These are phyloP conservation scores for Axinella damicornis DNA, from an alignment of 37 sponge, comb jelly and placozoan genomes.

Conservation along the genomic window DNA sequence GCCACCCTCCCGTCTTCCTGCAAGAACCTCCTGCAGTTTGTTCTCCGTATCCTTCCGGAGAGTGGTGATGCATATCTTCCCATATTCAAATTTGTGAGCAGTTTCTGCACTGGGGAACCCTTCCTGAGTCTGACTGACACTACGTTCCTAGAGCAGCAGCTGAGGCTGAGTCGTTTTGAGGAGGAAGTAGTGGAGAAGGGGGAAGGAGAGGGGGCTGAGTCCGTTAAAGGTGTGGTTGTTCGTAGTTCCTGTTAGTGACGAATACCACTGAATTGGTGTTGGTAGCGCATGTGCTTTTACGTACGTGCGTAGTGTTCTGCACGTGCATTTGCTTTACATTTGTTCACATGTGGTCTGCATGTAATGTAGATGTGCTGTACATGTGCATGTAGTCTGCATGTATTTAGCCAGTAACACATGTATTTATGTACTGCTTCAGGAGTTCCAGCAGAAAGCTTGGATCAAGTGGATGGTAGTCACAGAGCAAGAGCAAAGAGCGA, in stretches of 20 bases:
- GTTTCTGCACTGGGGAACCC: constrained; percentile 15
- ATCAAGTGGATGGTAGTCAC: background rate
- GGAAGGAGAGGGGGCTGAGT: background rate
- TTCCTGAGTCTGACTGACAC: constrained; percentile 21
- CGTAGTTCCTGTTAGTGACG: too few relatives aligned
- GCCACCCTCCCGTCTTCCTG: background rate
- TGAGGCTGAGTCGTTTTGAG: background rate
- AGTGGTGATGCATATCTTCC: constrained; percentile 28
- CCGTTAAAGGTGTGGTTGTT: background rate
- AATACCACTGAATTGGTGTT: too few relatives aligned
- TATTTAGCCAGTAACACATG: too few relatives aligned
- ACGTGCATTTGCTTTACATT: background rate
- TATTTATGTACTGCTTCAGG: too few relatives aligned
- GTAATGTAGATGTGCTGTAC: background rate
- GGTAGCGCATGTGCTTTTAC: too few relatives aligned
- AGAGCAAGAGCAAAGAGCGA: background rate
- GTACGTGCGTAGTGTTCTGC: too few relatives aligned
- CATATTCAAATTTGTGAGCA: constrained; percentile 39
- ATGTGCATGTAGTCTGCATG: background rate
- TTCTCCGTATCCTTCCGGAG: constrained; percentile 7
- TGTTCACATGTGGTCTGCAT: background rate
- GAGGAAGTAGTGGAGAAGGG: background rate
- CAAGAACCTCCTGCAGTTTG: constrained; percentile 36
- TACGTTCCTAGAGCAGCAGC: constrained; percentile 7
- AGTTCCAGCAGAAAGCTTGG: background rate